Conservation (phyloP, 92 coral and sea anemone genomes). For the Zoanthus sansibaricus region DNA sequence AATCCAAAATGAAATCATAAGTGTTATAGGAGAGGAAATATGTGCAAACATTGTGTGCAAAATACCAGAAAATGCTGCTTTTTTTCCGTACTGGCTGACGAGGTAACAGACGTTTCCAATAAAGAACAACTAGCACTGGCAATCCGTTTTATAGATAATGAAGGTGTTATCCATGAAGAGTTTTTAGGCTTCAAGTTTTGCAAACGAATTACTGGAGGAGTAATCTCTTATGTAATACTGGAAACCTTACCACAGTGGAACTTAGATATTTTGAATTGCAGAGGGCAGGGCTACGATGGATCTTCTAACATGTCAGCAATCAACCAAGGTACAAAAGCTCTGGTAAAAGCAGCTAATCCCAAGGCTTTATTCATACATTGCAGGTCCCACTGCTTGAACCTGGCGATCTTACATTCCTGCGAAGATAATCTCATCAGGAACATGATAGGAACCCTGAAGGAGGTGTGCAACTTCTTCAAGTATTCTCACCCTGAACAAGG, state of each 20-base stretch:
- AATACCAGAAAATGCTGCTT: too few species aligned
- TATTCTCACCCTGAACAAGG: not conserved
- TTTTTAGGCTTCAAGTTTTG: constrained; percentile 37
- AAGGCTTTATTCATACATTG: constrained; percentile 60
- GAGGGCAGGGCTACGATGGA: constrained; percentile 67
- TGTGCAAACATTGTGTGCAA: too few species aligned
- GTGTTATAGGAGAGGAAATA: too few species aligned
- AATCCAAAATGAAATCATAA: too few species aligned
- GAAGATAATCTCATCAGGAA: constrained; percentile 57
- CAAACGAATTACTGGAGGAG: constrained; percentile 64
- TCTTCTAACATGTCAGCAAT: constrained; percentile 68
- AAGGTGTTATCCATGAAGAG: not conserved
- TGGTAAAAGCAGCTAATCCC: constrained; percentile 59
- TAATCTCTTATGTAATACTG: constrained; percentile 63
- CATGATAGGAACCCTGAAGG: constrained; percentile 53
- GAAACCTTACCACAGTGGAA: constrained; percentile 60
- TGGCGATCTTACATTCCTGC: constrained; percentile 48
- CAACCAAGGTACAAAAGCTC: constrained; percentile 53
- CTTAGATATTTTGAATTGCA: constrained; percentile 52
- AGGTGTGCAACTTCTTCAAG: not conserved
- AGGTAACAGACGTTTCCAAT: too few species aligned
- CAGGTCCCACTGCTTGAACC: constrained; percentile 68
- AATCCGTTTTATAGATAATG: too few species aligned
- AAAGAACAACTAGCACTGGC: too few species aligned
- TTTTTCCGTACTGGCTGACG: too few species aligned